These are phyloP conservation scores for Alauda arvensis DNA, from an alignment of 2,797 vertebrate species.

Conservation along the genomic window DNA sequence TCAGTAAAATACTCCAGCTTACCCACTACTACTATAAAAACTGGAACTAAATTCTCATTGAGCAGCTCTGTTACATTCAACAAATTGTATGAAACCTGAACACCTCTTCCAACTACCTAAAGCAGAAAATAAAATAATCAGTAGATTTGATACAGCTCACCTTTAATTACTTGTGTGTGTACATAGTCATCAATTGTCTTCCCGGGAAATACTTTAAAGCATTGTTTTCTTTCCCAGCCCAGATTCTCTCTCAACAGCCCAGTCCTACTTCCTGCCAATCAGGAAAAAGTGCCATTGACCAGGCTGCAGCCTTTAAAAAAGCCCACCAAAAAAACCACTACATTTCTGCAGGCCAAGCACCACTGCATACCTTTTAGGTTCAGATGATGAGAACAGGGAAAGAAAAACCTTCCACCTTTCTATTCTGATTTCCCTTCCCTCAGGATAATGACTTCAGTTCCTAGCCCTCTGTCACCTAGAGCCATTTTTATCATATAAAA, in stretches of 20 bases:
- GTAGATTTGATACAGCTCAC: neutral
- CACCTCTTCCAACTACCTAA: neutral
- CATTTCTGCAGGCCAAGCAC: neutral
- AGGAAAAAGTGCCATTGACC: neutral
- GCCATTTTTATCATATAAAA: neutral
- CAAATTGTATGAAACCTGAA: neutral
- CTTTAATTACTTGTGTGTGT: neutral
- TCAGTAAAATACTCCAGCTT: neutral
- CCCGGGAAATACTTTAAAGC: neutral
- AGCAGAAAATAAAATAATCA: neutral
- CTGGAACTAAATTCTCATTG: neutral
- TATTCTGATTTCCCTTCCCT: neutral
- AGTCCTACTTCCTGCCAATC: neutral
- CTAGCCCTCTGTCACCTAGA: neutral
- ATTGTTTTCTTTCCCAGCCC: neutral
- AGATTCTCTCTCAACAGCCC: neutral
- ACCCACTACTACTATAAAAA: neutral
- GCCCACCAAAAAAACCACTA: neutral
- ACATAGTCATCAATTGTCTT: neutral
- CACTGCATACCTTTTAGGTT: neutral
- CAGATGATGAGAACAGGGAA: neutral
- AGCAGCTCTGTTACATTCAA: neutral
- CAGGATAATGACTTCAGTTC: neutral
- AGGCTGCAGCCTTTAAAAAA: neutral
- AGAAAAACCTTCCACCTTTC: neutral